These are phyloP conservation scores for Parapristionchus giblindavisi DNA, from an alignment of 2,888 invertebrate genomes.

Conservation along the genomic window DNA sequence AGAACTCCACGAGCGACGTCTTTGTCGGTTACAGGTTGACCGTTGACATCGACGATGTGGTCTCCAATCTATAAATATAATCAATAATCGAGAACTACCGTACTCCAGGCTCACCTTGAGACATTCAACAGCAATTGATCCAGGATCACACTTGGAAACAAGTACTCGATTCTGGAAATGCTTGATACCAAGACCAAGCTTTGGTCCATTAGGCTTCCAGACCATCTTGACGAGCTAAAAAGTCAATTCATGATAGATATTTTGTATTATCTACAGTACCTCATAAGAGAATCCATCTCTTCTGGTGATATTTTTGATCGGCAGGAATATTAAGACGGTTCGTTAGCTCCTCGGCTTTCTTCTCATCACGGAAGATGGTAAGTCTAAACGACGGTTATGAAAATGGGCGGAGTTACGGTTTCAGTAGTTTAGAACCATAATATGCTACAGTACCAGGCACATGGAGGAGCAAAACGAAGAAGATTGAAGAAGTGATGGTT, in stretches of 20 bases:
- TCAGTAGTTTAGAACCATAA: background rate
- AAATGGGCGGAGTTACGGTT: background rate
- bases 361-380: conserved; percentile 40
- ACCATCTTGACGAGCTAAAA: conserved; percentile 46
- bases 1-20: conserved; percentile 51
- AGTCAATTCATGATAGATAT: too few relatives aligned
- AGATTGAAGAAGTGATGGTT: conserved; percentile 50
- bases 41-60: conserved; percentile 51
- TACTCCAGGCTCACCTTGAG: conserved; percentile 26
- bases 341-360: conserved; percentile 45
- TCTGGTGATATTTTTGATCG: conserved; percentile 50
- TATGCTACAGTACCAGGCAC: conserved; percentile 37
- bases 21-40: conserved; percentile 51
- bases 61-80: conserved; percentile 40
- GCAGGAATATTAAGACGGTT: conserved; percentile 46
- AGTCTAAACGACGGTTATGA: background rate
- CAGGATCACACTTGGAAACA: conserved; percentile 45
- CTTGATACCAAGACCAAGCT: conserved; percentile 53
- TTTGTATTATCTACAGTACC: conserved; percentile 9
- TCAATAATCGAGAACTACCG: background rate
- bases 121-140: conserved; percentile 42
- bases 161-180: conserved; percentile 52
- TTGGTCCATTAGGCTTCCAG: conserved; percentile 45
- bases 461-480: conserved; percentile 47
- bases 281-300: conserved; percentile 50